Evolutionary conservation across 2,888 invertebrate species (phyloP), one percentile per base, ranked within the genome.

Genomic region (Parnassius glacialis): DNA sequence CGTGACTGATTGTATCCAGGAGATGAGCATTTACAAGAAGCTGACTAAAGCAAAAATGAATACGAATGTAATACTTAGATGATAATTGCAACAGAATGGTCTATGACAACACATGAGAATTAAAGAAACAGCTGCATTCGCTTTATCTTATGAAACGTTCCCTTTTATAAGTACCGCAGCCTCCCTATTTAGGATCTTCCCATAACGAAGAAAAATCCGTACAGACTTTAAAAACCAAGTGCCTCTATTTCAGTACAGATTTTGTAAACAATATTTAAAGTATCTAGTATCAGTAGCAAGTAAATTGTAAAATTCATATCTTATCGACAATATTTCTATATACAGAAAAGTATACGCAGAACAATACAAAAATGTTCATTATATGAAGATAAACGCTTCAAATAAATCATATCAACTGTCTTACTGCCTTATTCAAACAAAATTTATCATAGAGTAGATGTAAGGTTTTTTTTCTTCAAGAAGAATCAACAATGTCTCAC

Each of bases 401-500:
- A 69, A 70, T 66, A 65, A 57, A 55, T 61, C 61, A 66, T 65
- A 64, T 65, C 62, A 67, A 51, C 59, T 48, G 56, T 52, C 60
- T 48, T 50, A 57, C 57, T 64, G 58, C 50, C 52, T 57, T 52
- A 52, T 44, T 64, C 57, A 53, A 43, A 50, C 48, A 59, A 63
- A 52, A 59, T 55, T 61, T 64, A 60, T 52, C 20, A 51, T 48
- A 60, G 67, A 61, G 67, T 72, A 73, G 74, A 74, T 72, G 72
- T 74, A 74, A 75, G 58, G 55, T 56, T 57, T 52, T 57, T 65
- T 61, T 54, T 16, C 16, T 52, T 52, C 47, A 60, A 52, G 59
- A 59, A 64, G 64, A 69, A 51, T 67, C 55, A 59, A 76, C 74
- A 67, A 92, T 92, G 92, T 87, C 91, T 68, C 86, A 91, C 83